Base-by-base conservation (phyloP, 2,113 vertebrate species). In the Myiagra hebetior region DNA sequence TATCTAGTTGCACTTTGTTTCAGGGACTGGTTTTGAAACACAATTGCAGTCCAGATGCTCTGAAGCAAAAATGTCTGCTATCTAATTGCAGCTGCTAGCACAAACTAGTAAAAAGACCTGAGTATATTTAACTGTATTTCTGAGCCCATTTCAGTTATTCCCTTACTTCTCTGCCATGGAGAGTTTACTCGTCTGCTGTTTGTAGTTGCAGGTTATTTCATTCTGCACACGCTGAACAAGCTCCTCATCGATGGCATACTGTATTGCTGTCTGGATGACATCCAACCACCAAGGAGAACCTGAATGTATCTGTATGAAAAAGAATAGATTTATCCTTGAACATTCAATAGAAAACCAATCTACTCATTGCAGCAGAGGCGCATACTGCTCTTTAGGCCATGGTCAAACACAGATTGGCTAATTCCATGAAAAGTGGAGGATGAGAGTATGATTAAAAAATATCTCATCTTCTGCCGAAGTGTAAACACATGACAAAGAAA, bases 81-180 rank as follows among this genome's bases (percentile, higher is more conserved):
- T 37, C 83, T 89, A 97, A 89, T 9, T 92, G 23, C 11, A 88
- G 52, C 9, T 77, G 33, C 80, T 81, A 89, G 73, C 30, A 86
- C 3, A 73, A 96, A 90, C 6, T 17, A 22, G 6, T 62, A 24
- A 87, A 20, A 89, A 28, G 23, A 77, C 27, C 16, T 73, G 39
- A 75, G 15, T 13, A 76, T 20, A 92, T 33, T 44, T 73, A 74
- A 73, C 21, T 35, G 28, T 23, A 59, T 64, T 41, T 69, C 47
- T 68, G 53, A 91, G 20, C 39, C 10, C 93, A 35, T 62, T 95
- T 73, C 93, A 89, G 33, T 56, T 87, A 56, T 82, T 91, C 59
- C 72, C 98, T 98, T 98, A 99, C 99, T 99, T 99, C 93, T 99
- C 99, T 93, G 99, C 99, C 99, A 99, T 99, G 92, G 99, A 99